A percentile compares a stretch with the other conserved stretches of the same genome.
Evolutionary conservation across 2,113 vertebrate species (phyloP).

Genomic region (Lontra canadensis): DNA sequence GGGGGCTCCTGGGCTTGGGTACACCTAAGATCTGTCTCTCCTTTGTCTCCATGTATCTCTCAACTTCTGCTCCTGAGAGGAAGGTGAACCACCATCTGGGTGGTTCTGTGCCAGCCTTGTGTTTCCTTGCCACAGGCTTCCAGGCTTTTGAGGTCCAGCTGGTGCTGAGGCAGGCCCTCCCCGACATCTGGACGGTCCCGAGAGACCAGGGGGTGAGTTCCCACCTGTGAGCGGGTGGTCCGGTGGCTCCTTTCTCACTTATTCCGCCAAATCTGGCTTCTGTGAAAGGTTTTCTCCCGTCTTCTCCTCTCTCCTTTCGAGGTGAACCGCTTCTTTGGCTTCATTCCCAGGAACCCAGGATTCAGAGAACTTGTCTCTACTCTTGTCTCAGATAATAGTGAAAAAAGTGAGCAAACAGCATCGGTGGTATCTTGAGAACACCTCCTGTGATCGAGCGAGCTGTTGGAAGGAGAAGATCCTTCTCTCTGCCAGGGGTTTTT

Average conservation of each 20-base stretch:
- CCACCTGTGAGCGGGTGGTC: accelerated
- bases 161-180: slow-evolving; percentile 82
- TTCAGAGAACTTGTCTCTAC: background rate
- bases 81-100: accelerated
- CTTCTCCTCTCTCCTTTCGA: background rate
- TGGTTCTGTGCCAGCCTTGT: background rate
- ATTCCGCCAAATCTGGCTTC: background rate
- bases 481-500: slow-evolving; percentile 82
- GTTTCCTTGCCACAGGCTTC: slow-evolving; percentile 62
- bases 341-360: accelerated
- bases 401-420: slow-evolving; percentile 80
- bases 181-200: slow-evolving; percentile 83
- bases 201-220: slow-evolving; percentile 78
- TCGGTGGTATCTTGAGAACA: slow-evolving; percentile 79
- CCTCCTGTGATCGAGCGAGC: slow-evolving; percentile 58
- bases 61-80: background rate
- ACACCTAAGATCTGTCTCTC: background rate
- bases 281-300: accelerated
- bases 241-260: accelerated
- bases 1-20: accelerated
- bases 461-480: slow-evolving; percentile 80
- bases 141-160: slow-evolving; percentile 83
- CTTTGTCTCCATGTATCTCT: accelerated
- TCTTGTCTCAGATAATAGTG: slow-evolving; percentile 79
- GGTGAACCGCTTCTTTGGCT: background rate